Base-by-base conservation (phyloP, 2,113 vertebrate genomes). In the Notothenia coriiceps region DNA sequence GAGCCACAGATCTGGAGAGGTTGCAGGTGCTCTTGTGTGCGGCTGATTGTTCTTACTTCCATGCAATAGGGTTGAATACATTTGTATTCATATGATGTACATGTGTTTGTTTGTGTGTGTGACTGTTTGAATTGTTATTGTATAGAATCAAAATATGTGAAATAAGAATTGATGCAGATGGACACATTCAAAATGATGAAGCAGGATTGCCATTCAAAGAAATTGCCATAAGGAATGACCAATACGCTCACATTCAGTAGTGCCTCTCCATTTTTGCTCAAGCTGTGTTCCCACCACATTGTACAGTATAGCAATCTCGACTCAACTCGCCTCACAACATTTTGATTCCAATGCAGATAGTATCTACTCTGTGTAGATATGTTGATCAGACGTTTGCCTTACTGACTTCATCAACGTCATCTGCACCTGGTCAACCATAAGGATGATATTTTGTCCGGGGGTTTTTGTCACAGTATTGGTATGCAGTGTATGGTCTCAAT, bases 1-100 rank as follows among this genome's bases (percentile, higher is more conserved):
- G 33, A 71, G 60, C 60, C 79, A 64, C 54, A 18, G 25, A 35
- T 17, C 76, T 87, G 73, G 69, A 91, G 87, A 87, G 89, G 76
- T 71, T 89, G 70, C 89, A 90, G 90, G 90, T 88, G 89, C 68
- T 79, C 77, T 66, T 82, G 51, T 92, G 72, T 84, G 65, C 10
- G 0, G n/a, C 70, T 83, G 52, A 85, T 84, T 86, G 76, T 86
- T 63, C 70, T 63, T 73, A 55, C 59, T 60, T 71, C 46, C 72
- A 64, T 79, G 57, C 57, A 68, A 70, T 70, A 11, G 59, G 40
- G 50, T 33, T 59, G 75, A 71, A 87, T 89, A 43, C 25, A 80
- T 91, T 85, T 77, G 33, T 82, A 79, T 86, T 80, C 29, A 89
- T 74, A 69, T 47, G 72, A 13, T 49, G 62, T 9, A 13, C 72